These are phyloP conservation scores for Mionectes macconnelli DNA, from an alignment of 2,113 vertebrate genomes.

Conservation along the genomic window DNA sequence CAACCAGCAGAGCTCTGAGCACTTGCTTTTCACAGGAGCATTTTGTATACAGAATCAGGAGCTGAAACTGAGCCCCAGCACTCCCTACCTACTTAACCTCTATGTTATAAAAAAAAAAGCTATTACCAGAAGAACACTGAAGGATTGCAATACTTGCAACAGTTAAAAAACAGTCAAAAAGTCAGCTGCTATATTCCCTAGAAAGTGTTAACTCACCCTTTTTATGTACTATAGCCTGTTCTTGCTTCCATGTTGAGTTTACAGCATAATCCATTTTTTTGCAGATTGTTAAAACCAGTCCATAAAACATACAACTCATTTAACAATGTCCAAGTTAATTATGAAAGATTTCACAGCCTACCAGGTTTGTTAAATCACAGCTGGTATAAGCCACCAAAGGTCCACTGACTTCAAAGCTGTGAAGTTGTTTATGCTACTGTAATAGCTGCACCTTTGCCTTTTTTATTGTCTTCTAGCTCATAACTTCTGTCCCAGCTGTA, in stretches of 20 bases:
- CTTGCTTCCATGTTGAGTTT: neutral
- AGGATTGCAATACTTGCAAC: neutral
- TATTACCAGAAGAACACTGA: neutral
- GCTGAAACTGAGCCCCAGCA: neutral
- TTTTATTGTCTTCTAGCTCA: neutral
- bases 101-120: rapidly evolving
- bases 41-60: neutral
- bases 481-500: neutral
- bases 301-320: neutral
- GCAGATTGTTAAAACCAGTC: neutral
- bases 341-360: neutral
- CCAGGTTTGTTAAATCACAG: neutral
- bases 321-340: neutral
- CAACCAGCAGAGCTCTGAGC: neutral
- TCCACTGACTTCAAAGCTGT: neutral
- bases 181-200: neutral
- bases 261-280: neutral
- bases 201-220: neutral
- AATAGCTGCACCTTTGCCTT: neutral
- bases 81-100: neutral
- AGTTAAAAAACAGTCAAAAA: neutral
- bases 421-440: neutral
- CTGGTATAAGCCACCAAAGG: neutral
- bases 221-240: neutral
- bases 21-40: neutral